A percentile compares a stretch with the other conserved stretches of the same genome.
Conservation (phyloP, 2,797 vertebrate genomes). For the Poeciliopsis infans region DNA sequence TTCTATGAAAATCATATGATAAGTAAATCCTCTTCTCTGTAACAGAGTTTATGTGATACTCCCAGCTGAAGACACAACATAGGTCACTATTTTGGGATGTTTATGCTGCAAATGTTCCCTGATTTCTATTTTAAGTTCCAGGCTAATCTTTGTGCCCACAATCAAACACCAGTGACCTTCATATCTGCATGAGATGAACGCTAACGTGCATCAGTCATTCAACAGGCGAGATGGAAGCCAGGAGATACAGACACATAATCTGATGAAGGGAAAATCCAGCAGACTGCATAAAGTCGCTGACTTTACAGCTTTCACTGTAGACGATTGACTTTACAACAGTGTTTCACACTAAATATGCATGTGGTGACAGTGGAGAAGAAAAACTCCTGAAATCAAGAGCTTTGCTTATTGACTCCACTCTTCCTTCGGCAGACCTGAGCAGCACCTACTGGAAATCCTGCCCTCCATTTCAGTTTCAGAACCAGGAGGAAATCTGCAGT, state of each 20-base stretch:
- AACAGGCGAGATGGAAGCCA: conserved; percentile 44
- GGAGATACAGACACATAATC: conserved; percentile 29
- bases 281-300: no score
- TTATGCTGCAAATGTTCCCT: conserved; percentile 18
- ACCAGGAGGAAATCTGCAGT: not conserved
- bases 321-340: no score
- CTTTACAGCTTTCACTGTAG: no score
- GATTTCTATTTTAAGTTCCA: conserved; percentile 31
- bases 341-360: no score
- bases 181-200: conserved; percentile 50
- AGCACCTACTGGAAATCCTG: not conserved
- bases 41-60: not conserved
- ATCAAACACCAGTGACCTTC: conserved; percentile 65
- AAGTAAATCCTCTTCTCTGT: not conserved
- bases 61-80: not conserved
- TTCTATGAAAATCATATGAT: not conserved
- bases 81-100: conserved; percentile 1
- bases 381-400: not conserved
- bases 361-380: no score
- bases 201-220: conserved; percentile 52
- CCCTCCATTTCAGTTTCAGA: not conserved
- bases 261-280: conserved; percentile 15
- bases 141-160: conserved; percentile 41
- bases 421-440: not conserved
- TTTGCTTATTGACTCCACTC: not conserved